phyloP scores from a whole-genome alignment of 2,113 vertebrate species.

The Pitta sordida region DNA sequence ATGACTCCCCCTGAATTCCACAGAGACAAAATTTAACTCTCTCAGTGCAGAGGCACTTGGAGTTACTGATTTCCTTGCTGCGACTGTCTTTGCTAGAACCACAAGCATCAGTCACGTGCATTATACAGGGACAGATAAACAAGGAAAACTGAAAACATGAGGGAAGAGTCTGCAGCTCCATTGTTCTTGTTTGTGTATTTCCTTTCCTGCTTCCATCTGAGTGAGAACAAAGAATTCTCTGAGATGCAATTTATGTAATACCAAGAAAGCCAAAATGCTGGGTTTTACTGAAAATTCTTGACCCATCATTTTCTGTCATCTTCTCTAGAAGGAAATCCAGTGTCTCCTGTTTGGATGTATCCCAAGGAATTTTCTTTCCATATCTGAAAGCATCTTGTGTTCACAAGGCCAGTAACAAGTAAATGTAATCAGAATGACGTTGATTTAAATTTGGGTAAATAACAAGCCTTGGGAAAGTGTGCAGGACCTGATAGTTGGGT shows the following conservation, averaged over 20 bases:
- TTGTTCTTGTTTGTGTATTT: not conserved
- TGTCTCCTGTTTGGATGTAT: not conserved
- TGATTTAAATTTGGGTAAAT: slow-evolving; percentile 7
- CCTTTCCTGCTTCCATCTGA: not conserved
- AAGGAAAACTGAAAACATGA: not conserved
- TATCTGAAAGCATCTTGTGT: not conserved
- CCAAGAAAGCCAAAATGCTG: not conserved
- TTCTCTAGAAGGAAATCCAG: not conserved
- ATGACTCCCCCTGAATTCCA: slow-evolving; percentile 52
- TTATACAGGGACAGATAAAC: not conserved
- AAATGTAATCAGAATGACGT: not conserved
- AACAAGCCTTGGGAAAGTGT: not conserved
- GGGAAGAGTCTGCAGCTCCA: not conserved
- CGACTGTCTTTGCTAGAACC: not conserved
- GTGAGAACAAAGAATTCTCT: slow-evolving; percentile 1
- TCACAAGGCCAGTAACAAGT: slow-evolving; percentile 4
- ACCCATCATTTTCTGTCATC: not conserved
- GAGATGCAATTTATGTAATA: not conserved
- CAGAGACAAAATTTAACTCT: not conserved
- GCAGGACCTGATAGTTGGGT: not conserved
- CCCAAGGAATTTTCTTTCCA: not conserved
- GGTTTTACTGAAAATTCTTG: slow-evolving; percentile 16
- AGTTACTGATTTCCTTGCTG: not conserved
- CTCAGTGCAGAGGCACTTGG: accelerated
- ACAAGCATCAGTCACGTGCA: not conserved